Percentiles rank a stretch among this genome's conserved stretches.
Evolutionary conservation across 2,888 invertebrate species (phyloP).

Genomic region (Ptilodon capucinus): DNA sequence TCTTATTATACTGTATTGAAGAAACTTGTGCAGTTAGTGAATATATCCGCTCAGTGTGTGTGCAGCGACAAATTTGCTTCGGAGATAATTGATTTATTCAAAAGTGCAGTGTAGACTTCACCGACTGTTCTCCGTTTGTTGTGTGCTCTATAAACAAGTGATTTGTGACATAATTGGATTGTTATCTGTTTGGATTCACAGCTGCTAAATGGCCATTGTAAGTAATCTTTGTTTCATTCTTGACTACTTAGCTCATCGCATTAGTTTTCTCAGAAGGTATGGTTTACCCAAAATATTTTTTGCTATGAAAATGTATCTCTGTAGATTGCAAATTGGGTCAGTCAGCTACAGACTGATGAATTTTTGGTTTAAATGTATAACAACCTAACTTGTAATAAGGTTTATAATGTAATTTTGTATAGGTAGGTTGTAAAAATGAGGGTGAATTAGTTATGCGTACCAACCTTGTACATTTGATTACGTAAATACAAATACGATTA

Average conservation of each 20-base stretch:
- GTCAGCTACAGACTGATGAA: slow-evolving; percentile 19
- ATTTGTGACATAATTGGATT: slow-evolving; percentile 72
- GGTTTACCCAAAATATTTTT: background rate
- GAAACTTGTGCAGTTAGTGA: slow-evolving; percentile 57
- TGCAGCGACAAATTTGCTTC: slow-evolving; percentile 49
- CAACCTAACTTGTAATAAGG: slow-evolving; percentile 20
- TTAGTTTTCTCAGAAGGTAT: slow-evolving; percentile 15
- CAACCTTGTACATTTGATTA: too few species aligned
- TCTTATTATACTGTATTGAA: slow-evolving; percentile 64
- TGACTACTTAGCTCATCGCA: background rate
- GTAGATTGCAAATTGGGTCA: slow-evolving; percentile 32
- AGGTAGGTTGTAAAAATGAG: too few species aligned
- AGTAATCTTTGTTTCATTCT: slow-evolving; percentile 43
- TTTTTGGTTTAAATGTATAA: slow-evolving; percentile 30
- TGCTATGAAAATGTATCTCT: slow-evolving; percentile 3
- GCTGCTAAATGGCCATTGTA: slow-evolving; percentile 67
- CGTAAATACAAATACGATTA: background rate
- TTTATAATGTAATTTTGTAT: background rate
- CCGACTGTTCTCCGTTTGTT: slow-evolving; percentile 50
- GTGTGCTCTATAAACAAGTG: slow-evolving; percentile 63
- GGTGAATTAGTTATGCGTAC: too few species aligned
- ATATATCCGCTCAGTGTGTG: slow-evolving; percentile 43
- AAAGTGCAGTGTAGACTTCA: slow-evolving; percentile 62
- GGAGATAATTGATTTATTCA: slow-evolving; percentile 50
- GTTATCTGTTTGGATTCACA: slow-evolving; percentile 61